Evolutionary conservation across 2,888 invertebrate species (phyloP), one percentile per base, ranked within the genome.

Genomic region (Ectropis crepuscularia): DNA sequence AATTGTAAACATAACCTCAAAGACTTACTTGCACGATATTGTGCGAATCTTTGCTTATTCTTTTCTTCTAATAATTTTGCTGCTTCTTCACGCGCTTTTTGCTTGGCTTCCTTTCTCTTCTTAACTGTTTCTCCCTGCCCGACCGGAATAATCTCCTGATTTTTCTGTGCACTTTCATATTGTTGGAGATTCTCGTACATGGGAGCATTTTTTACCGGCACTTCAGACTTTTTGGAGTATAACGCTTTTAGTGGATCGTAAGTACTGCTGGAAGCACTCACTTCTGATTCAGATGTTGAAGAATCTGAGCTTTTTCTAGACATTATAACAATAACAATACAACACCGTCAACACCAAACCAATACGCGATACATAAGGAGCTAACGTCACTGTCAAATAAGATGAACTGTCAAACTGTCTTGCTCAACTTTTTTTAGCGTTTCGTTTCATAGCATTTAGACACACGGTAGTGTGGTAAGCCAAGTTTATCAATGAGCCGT

Each of bases 191-290:
- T 97, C 80, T 97, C 96, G 75, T 94, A 95, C 59, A 91, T 71
- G 36, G 94, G 94, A 0, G 96, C 95, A 63, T 92, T 88, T 12
- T 93, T 80, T 5, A 92, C 86, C 0, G 95, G 95, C 11, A 95
- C 74, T 61, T 86, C 86, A 0, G 94, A 76, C 72, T 94, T 94
- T 0, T 90, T 71, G 0, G 95, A 94, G 72, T 95, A 95, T 10
- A 97, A 85, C 0, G 95, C 96, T 79, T 95, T 95, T 2, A 96
- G 45, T 0, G 97, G 95, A 87, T 97, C 94, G 74, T 96, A 97
- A 53, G 88, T 87, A 28, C 87, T 85, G 75, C 91, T 89, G 69
- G 85, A 85, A 0, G 86, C 85, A 78, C 83, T 86, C 2, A 87
- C 76, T 82, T 92, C 92, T 2, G 90, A 87, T 46, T 92, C 92